Evolutionary conservation across 2,113 vertebrate species (phyloP), one percentile per base, ranked within the genome.

Genomic region (Thalassarche chlororhynchos): DNA sequence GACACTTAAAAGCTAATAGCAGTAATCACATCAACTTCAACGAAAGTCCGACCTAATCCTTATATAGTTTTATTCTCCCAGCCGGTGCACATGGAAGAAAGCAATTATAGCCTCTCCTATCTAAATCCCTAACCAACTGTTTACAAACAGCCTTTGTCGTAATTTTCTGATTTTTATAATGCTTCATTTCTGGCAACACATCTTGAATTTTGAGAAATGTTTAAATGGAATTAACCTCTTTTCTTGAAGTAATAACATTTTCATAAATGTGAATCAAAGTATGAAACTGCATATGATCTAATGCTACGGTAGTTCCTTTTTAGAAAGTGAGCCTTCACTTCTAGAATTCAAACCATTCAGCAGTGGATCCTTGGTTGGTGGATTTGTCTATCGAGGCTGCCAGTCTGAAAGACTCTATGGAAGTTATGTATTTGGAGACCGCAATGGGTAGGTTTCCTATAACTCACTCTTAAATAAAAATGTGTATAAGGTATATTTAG

Each of bases 371-470:
- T 98, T 99, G 87, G 99, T 99, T 42, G 99, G 99, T 38, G 99
- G 99, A 66, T 99, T 99, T 97, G 98, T 99, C 97, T 99, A 99
- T 94, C 98, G 99, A 93, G 99, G 99, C 82, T 99, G 99, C 97
- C 99, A 99, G 90, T 99, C 99, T 5, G 98, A 99, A 97, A 98
- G 99, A 84, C 98, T 99, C 69, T 99, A 99, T n/a, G 99, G 99
- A 92, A 99, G 98, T 96, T 99, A 99, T 3, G 99, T 99, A 9
- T 99, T 99, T 96, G 99, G 99, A 96, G 99, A 99, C 95, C 99
- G 99, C 80, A 99, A 99, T 32, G 99, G 99, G 99, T 99, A 98
- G 55, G 99, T 98, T 85, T 64, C 49, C 55, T 44, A 26, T 31
- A 54, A 17, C 29, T 51, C 20, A 8, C 8, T 70, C 68, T 78